Evolutionary conservation across 2,797 vertebrate species (phyloP).

Genomic region (Enteromius trimaculatus): DNA sequence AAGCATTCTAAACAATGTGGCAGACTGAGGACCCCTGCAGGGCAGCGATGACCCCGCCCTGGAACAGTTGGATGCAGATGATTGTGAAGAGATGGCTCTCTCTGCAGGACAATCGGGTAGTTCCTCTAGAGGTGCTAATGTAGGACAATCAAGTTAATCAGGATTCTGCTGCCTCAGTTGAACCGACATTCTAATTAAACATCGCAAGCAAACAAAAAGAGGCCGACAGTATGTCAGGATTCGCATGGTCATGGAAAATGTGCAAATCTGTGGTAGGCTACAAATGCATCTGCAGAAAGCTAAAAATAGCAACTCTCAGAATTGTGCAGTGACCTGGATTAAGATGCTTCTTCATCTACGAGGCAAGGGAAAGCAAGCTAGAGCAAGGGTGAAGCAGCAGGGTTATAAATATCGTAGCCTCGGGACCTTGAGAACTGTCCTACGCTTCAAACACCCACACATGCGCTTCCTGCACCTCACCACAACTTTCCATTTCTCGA

Average conservation of each 20-base stretch:
- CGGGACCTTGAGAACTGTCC: conserved; percentile 69
- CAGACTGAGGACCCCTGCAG: conserved; percentile 27
- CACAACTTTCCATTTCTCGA: conserved; percentile 76
- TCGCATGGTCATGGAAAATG: neutral
- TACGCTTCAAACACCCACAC: conserved; percentile 70
- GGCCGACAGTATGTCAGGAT: neutral
- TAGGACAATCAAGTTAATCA: neutral
- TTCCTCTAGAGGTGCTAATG: neutral
- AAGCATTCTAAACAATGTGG: conserved; percentile 4
- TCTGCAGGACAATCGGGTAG: neutral
- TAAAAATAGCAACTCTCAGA: conserved; percentile 26
- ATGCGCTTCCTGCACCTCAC: conserved; percentile 76
- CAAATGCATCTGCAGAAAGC: neutral
- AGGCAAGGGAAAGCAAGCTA: conserved; percentile 43
- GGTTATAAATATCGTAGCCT: conserved; percentile 76
- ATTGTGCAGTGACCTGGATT: conserved; percentile 50
- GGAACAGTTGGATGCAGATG: conserved; percentile 32
- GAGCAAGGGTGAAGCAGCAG: conserved; percentile 49
- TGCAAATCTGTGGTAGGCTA: neutral
- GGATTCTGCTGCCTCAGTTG: neutral
- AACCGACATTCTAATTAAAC: neutral
- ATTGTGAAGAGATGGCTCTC: neutral
- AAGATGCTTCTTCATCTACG: conserved; percentile 31
- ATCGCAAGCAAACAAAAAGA: neutral
- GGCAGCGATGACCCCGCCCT: conserved; percentile 27